Conservation (phyloP, 2,888 invertebrate species). For the Hesperia comma region DNA sequence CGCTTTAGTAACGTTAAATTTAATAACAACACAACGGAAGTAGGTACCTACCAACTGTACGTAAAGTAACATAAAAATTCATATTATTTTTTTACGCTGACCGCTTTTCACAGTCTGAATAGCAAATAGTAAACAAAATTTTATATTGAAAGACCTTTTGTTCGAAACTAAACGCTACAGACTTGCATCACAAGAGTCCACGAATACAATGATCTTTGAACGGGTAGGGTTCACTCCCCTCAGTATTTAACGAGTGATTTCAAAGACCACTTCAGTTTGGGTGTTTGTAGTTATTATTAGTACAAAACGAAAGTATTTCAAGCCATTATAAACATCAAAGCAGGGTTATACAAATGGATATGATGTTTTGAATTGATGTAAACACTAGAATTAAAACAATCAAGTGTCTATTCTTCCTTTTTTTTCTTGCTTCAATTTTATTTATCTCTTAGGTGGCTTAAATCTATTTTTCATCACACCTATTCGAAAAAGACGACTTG, state of each 20-base stretch:
- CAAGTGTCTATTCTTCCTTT: no score
- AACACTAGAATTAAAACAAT: neutral
- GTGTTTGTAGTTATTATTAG: constrained; percentile 17
- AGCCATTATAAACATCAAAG: neutral
- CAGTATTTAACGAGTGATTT: constrained; percentile 15
- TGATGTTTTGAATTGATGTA: neutral
- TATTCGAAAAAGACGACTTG: no score
- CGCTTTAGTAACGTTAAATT: neutral
- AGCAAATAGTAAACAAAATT: constrained; percentile 12
- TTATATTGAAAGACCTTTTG: constrained; percentile 29
- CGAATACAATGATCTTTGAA: constrained; percentile 9
- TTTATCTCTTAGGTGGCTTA: no score
- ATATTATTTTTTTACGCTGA: constrained; percentile 11
- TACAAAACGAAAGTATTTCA: neutral
- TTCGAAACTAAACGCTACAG: constrained; percentile 22
- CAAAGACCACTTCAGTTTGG: constrained; percentile 8
- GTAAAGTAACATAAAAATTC: constrained; percentile 1
- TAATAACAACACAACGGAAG: constrained; percentile 32
- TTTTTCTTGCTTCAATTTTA: no score
- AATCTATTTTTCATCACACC: no score
- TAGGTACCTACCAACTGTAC: no score
- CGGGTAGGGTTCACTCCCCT: constrained; percentile 16
- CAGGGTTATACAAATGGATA: neutral
- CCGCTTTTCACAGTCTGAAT: constrained; percentile 20
- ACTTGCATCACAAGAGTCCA: constrained; percentile 6